Conservation (phyloP, 2,797 vertebrate species). For the Periophthalmus magnuspinnatus region DNA sequence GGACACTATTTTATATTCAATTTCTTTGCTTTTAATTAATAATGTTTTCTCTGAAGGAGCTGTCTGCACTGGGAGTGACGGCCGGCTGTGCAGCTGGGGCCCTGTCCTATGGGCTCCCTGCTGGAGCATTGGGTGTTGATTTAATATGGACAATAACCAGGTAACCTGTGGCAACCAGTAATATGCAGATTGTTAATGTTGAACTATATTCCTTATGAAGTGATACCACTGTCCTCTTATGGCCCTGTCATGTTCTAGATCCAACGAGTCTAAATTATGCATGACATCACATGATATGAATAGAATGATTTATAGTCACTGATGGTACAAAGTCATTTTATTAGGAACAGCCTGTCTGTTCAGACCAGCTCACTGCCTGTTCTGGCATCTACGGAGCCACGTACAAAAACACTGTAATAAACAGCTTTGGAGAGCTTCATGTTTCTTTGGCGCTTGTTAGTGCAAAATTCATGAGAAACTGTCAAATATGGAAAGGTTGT, state of each 20-base stretch:
- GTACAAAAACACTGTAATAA: constrained; percentile 22
- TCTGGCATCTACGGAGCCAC: constrained; percentile 2
- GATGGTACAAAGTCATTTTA: constrained; percentile 4
- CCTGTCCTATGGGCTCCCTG: no score
- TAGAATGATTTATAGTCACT: constrained; percentile 22
- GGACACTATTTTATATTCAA: no score
- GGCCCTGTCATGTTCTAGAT: constrained; percentile 12
- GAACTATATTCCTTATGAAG: background rate
- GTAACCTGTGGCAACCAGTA: background rate
- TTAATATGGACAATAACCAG: background rate
- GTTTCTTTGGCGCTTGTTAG: constrained; percentile 20
- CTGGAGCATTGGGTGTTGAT: no score
- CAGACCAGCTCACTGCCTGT: constrained; percentile 11
- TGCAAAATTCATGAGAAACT: constrained; percentile 43
- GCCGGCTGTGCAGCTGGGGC: no score
- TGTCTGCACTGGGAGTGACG: no score
- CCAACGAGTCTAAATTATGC: constrained; percentile 13
- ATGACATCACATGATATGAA: background rate
- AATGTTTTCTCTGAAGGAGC: no score
- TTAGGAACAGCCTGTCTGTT: constrained; percentile 9
- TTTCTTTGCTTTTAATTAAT: no score
- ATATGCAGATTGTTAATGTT: background rate
- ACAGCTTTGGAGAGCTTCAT: constrained; percentile 15
- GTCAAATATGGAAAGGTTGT: constrained; percentile 27
- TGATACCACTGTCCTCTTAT: constrained; percentile 3